Base-by-base conservation (phyloP, 2,797 vertebrate genomes). In the Peromyscus nudipes region DNA sequence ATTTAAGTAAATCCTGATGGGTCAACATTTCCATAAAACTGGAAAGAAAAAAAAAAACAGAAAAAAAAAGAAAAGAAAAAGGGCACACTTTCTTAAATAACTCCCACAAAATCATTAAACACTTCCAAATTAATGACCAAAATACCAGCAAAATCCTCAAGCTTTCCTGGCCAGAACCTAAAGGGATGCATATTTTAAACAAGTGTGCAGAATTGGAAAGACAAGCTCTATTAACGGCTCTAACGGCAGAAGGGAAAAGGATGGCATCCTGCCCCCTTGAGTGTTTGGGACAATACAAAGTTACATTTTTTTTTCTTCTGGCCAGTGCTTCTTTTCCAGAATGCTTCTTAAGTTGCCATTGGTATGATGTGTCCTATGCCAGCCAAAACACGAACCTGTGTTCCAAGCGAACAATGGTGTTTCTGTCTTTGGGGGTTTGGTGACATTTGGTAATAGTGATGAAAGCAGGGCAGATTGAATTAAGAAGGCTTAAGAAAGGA, bases 1-100 rank as follows among this genome's bases (percentile, higher is more conserved):
- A 95, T 97, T 98, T 98, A 97, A 98, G 97, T 92, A 98, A 98
- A 98, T 87, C 92, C 97, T 96, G 3, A 5, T 83, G 95, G 98
- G 97, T 98, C 98, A 98, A 14, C 97, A 98, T 98, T 98, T 98
- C 97, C 96, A 87, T 64, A 97, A 97, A 94, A 75, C 34, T 6
- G 96, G 93, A 49, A 94, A 90, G 46, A 96, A n/a, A 37, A 37
- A 40, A 31, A 34, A 19, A 43, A 37, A 49, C 10, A 75, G 7
- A 10, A 81, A 75, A 17, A 91, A 94, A 37, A 49, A 71, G 37
- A 77, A 37, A 89, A 94, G 49, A 31, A 67, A 49, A 64, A 34
- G 86, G 90, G 81, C 23, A 76, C 19, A 73, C 60, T 57, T 95
- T 43, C 92, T 95, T 90, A 89, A 91, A 93, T n/a, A 77, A 89